Evolutionary conservation across 2,888 invertebrate genomes (phyloP).

Genomic region (Lamproptera curius): DNA sequence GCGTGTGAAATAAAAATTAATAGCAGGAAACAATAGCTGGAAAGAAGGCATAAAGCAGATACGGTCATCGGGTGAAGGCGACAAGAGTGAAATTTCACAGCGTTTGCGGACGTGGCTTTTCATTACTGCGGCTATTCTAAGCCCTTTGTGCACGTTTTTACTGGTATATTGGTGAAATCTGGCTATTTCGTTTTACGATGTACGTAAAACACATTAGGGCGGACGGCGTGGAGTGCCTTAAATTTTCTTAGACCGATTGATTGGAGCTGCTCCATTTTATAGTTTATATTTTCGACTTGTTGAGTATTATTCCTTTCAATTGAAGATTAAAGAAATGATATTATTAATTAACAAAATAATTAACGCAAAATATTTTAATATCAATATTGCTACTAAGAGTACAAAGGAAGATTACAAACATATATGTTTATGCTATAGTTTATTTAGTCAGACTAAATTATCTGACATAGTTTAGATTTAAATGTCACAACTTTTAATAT

Average conservation of each 20-base stretch:
- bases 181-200: slow-evolving; percentile 29
- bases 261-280: not conserved
- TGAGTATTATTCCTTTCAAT: not conserved
- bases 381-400: too few species aligned
- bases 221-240: not conserved
- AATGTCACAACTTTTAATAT: too few species aligned
- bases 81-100: slow-evolving; percentile 41
- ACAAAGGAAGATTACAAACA: too few species aligned
- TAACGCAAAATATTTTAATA: too few species aligned
- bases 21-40: slow-evolving; percentile 44
- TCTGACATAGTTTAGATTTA: too few species aligned
- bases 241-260: not conserved
- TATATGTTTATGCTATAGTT: too few species aligned
- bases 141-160: slow-evolving; percentile 20
- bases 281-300: not conserved
- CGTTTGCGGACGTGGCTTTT: slow-evolving; percentile 35
- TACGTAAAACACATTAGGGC: slow-evolving; percentile 5
- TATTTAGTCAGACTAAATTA: too few species aligned
- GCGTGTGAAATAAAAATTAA: slow-evolving; percentile 33
- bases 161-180: slow-evolving; percentile 28
- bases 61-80: slow-evolving; percentile 44
- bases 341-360: too few species aligned
- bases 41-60: slow-evolving; percentile 46
- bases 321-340: too few species aligned
- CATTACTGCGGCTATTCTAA: slow-evolving; percentile 31